A percentile compares a stretch with the other conserved stretches of the same genome.
phyloP scores from a whole-genome alignment of 37 sponge, comb jelly and placozoan species.

The Amphimedon queenslandica region DNA sequence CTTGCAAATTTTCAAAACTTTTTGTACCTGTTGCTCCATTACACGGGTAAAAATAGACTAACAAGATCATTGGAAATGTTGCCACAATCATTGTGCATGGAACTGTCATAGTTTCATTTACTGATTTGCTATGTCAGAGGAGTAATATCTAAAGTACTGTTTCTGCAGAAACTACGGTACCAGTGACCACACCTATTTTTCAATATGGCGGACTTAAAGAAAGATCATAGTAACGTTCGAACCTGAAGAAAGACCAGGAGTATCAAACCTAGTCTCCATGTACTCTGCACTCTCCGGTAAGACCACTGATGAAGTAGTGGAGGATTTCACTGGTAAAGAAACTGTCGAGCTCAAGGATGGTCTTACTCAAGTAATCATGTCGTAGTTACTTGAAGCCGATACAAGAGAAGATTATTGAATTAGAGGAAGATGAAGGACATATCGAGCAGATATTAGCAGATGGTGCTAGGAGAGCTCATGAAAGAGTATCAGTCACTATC shows the following conservation, averaged over 20 bases:
- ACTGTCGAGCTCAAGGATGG: conserved; percentile 56
- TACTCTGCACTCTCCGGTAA: conserved; percentile 42
- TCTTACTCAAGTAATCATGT: conserved; percentile 51
- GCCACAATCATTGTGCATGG: too few species aligned
- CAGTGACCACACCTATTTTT: too few species aligned
- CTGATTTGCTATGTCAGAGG: too few species aligned
- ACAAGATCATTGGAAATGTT: too few species aligned
- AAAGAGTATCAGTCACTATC: conserved; percentile 28
- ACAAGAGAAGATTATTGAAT: conserved; percentile 14
- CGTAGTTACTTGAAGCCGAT: conserved; percentile 44
- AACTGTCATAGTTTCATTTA: too few species aligned
- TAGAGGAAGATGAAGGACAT: conserved; percentile 33
- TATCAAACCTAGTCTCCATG: conserved; percentile 70
- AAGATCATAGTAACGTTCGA: too few species aligned
- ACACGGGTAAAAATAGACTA: too few species aligned
- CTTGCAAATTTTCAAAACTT: too few species aligned
- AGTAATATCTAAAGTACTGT: too few species aligned
- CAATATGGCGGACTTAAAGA: too few species aligned
- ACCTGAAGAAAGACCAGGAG: conserved; percentile 68
- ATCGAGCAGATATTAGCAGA: conserved; percentile 38
- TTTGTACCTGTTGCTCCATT: too few species aligned
- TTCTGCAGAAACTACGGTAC: too few species aligned
- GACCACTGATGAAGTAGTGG: conserved; percentile 39
- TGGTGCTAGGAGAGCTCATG: conserved; percentile 55
- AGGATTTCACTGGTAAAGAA: conserved; percentile 43